Evolutionary conservation across 1,140 invertebrate species (phyloP).

Genomic region (Pseudomyrmex pallidus): DNA sequence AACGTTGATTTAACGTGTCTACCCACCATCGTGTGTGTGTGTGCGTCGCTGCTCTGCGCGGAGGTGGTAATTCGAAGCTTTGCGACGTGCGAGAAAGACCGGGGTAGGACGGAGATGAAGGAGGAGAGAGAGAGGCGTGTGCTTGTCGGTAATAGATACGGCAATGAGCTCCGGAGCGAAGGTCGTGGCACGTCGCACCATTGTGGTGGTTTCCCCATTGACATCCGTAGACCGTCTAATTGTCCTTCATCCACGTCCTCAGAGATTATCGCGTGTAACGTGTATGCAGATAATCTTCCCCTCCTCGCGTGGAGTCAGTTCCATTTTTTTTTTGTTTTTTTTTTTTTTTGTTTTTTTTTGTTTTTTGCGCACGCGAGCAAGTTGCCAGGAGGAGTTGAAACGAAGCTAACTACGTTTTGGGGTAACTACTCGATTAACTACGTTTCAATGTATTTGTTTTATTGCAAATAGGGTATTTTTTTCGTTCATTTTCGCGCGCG

Average conservation of each 20-base stretch:
- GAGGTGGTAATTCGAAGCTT: conserved; percentile 27
- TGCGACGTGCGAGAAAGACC: neutral
- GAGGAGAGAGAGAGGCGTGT: conserved; percentile 18
- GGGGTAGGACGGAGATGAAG: neutral
- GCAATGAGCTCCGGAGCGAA: conserved; percentile 68
- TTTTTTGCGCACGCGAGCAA: neutral
- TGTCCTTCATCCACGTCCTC: conserved; percentile 62
- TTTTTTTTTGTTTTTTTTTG: too few species aligned
- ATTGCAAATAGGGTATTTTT: too few species aligned
- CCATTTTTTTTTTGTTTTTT: too few species aligned
- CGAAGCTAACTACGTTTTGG: too few species aligned
- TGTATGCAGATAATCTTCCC: neutral
- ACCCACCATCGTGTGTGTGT: conserved; percentile 8
- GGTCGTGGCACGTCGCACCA: conserved; percentile 64
- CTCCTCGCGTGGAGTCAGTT: neutral
- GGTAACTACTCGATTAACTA: too few species aligned
- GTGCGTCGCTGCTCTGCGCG: conserved; percentile 14
- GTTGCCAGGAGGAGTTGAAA: too few species aligned
- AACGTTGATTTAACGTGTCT: conserved; percentile 72
- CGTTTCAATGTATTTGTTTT: too few species aligned
- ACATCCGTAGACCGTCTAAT: conserved; percentile 70
- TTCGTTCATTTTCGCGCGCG: too few species aligned
- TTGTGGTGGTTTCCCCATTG: conserved; percentile 65
- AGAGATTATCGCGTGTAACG: conserved; percentile 41
- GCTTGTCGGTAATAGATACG: conserved; percentile 67